A percentile compares a stretch with the other conserved stretches of the same genome.
Evolutionary conservation across 92 coral and sea anemone genomes (phyloP).

Genomic region (Paragorgia papillata): DNA sequence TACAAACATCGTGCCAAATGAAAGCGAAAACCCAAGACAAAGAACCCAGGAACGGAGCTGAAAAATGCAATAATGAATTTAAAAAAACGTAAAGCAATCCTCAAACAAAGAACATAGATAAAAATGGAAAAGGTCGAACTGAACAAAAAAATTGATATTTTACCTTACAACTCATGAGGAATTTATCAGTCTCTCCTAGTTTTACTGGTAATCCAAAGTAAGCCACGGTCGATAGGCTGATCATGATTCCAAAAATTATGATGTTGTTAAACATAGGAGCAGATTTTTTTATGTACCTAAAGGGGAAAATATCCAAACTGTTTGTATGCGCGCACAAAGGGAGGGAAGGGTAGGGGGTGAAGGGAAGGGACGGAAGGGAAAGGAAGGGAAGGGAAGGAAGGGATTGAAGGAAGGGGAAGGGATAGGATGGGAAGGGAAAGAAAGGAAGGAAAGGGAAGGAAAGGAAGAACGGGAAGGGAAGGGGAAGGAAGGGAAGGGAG

Average conservation of each 20-base stretch:
- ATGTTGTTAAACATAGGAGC: constrained; percentile 93
- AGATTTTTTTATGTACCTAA: constrained; percentile 81
- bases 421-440: too few relatives aligned
- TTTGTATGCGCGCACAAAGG: too few relatives aligned
- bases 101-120: not conserved
- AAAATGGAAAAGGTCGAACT: not conserved
- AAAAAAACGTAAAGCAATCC: too few relatives aligned
- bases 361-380: too few relatives aligned
- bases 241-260: constrained; percentile 76
- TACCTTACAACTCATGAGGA: constrained; percentile 83
- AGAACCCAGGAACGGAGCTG: constrained; percentile 92
- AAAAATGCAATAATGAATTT: not conserved
- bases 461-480: too few relatives aligned
- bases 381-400: too few relatives aligned
- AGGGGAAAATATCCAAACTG: too few relatives aligned
- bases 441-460: too few relatives aligned
- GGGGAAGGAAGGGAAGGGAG: too few relatives aligned
- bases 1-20: constrained; percentile 98
- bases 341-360: too few relatives aligned
- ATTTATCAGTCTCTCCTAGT: constrained; percentile 31
- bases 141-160: not conserved
- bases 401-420: too few relatives aligned
- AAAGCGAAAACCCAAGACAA: constrained; percentile 82
- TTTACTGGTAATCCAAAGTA: constrained; percentile 75
- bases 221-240: constrained; percentile 74